phyloP scores from a whole-genome alignment of 2,113 vertebrate species.

The Gavia stellata region DNA sequence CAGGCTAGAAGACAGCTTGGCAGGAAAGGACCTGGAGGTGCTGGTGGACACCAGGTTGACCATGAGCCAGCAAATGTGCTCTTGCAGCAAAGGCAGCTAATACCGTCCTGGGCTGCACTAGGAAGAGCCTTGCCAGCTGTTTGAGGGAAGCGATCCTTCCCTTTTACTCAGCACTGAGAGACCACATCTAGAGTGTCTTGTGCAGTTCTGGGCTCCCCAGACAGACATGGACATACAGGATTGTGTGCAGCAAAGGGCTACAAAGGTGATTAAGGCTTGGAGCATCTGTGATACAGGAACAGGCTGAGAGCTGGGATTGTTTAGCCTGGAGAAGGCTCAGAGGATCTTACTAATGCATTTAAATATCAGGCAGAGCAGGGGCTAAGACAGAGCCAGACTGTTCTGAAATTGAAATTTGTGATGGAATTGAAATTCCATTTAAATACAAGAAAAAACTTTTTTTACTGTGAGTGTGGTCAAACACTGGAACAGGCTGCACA shows the following conservation, averaged over 20 bases:
- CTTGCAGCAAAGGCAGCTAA: not conserved
- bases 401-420: not conserved
- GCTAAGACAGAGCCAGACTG: not conserved
- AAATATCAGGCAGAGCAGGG: not conserved
- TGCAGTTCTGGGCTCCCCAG: not conserved
- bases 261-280: not conserved
- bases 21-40: not conserved
- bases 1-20: not conserved
- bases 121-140: not conserved
- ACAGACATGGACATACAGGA: not conserved
- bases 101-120: not conserved
- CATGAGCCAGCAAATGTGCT: too few relatives aligned
- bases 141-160: not conserved
- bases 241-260: not conserved
- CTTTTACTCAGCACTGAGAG: not conserved
- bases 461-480: not conserved
- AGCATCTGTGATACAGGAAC: not conserved
- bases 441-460: not conserved
- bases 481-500: not conserved
- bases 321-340: not conserved
- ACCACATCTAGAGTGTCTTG: not conserved
- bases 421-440: not conserved
- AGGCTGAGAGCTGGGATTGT: not conserved
- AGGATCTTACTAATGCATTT: not conserved
- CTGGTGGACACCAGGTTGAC: not conserved